Conservation (phyloP, 2,888 invertebrate species). For the Clostera curtula region DNA sequence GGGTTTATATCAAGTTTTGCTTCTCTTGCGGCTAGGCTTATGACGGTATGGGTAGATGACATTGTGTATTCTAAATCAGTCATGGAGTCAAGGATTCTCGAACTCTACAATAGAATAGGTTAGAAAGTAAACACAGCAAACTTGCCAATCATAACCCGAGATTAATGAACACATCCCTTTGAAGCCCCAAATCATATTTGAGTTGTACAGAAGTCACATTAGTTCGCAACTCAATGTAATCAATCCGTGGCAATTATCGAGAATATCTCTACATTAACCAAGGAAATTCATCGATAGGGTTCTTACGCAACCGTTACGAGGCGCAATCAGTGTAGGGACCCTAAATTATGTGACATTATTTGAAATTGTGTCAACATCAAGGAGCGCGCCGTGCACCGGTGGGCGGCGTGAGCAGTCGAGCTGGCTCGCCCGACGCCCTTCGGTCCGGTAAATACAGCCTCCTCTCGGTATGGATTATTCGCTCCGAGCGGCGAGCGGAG, state of each 20-base stretch:
- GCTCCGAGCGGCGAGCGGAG: slow-evolving; percentile 49
- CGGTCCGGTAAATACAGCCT: slow-evolving; percentile 70
- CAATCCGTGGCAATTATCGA: slow-evolving; percentile 10
- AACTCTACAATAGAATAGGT: no score
- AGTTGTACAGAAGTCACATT: slow-evolving; percentile 17
- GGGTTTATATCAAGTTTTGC: no score
- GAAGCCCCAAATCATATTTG: slow-evolving; percentile 5
- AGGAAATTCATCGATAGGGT: slow-evolving; percentile 19
- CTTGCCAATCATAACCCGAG: slow-evolving; percentile 2
- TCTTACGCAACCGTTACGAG: slow-evolving; percentile 25
- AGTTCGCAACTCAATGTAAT: slow-evolving; percentile 16
- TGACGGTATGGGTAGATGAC: no score
- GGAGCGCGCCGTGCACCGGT: slow-evolving; percentile 28
- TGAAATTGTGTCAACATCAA: slow-evolving; percentile 67
- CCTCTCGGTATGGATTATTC: slow-evolving; percentile 71
- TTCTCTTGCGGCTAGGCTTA: no score
- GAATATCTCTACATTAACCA: slow-evolving; percentile 14
- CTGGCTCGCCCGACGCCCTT: slow-evolving; percentile 58
- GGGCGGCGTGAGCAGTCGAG: slow-evolving; percentile 45
- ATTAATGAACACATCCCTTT: slow-evolving; percentile 5
- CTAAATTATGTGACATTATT: slow-evolving; percentile 58
- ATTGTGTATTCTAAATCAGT: no score
- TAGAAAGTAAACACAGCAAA: no score
- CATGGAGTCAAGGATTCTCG: no score
- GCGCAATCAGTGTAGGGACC: slow-evolving; percentile 39